Evolutionary conservation across 2,797 vertebrate species (phyloP).

Genomic region (Hirundo rustica): DNA sequence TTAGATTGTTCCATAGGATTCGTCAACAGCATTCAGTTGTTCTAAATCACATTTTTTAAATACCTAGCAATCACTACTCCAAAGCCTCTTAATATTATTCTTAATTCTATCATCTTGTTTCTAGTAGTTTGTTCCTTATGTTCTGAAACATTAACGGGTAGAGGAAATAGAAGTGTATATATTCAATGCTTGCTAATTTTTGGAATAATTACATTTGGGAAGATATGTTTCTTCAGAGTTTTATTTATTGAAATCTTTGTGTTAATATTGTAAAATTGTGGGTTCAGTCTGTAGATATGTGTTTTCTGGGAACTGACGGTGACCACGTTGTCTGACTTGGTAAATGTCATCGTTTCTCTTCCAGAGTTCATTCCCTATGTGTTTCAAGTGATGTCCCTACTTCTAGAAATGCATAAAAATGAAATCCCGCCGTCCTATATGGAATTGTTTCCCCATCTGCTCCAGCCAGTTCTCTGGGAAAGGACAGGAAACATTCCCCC

Average conservation of each 20-base stretch:
- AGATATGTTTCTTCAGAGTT: background rate
- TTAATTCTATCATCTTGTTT: background rate
- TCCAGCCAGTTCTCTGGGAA: conserved; percentile 96
- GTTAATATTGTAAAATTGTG: background rate
- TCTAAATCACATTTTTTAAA: background rate
- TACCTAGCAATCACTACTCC: background rate
- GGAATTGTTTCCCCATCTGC: conserved; percentile 95
- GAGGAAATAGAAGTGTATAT: background rate
- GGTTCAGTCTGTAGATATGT: accelerated
- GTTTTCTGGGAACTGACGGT: background rate
- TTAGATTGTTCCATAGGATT: background rate
- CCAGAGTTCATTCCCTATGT: conserved; percentile 98
- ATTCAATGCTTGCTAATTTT: background rate
- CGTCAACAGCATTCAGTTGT: background rate
- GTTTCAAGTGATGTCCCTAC: conserved; percentile 99
- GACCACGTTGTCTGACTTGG: background rate
- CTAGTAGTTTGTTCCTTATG: background rate
- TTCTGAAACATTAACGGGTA: background rate
- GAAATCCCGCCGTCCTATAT: conserved; percentile 93
- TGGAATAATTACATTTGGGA: background rate
- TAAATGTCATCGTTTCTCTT: background rate
- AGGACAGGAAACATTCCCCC: conserved; percentile 96
- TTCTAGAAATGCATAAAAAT: conserved; percentile 93
- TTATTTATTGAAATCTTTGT: background rate
- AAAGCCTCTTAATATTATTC: background rate